Percentiles rank a stretch among this genome's conserved stretches.
Conservation (phyloP, 2,888 invertebrate species). For the Eupithecia tripunctaria region DNA sequence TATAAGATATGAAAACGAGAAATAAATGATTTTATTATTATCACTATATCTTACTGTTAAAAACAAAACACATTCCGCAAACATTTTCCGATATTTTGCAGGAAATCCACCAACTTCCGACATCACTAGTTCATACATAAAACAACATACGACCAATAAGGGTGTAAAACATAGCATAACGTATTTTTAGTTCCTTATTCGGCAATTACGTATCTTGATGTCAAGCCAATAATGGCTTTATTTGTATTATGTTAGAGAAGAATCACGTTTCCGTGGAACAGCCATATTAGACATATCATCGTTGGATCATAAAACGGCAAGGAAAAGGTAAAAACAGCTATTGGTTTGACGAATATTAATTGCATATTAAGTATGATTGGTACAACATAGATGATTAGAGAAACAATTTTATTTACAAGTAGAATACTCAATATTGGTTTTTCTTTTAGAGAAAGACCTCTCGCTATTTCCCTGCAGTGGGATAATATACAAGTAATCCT, state of each 20-base stretch:
- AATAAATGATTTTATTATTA: no score
- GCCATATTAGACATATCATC: background rate
- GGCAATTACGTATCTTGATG: slow-evolving; percentile 12
- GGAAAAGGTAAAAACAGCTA: background rate
- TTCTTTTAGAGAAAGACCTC: background rate
- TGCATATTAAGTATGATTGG: background rate
- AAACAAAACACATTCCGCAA: no score
- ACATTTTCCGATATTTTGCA: background rate
- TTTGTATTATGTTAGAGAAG: slow-evolving; percentile 12
- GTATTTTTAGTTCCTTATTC: slow-evolving; percentile 17
- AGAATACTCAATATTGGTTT: background rate
- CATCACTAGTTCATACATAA: slow-evolving; percentile 25
- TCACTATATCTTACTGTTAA: no score
- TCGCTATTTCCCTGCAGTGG: background rate
- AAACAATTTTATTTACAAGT: background rate
- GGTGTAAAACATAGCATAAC: slow-evolving; percentile 15
- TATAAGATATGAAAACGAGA: no score
- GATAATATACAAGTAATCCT: no score
- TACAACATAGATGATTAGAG: background rate
- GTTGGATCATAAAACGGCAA: background rate
- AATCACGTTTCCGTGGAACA: background rate
- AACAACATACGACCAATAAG: slow-evolving; percentile 15
- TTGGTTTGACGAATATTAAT: background rate
- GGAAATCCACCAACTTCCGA: background rate
- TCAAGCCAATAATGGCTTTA: slow-evolving; percentile 13